phyloP scores from a whole-genome alignment of 2,797 vertebrate genomes.

The Sebastes oblongus region DNA sequence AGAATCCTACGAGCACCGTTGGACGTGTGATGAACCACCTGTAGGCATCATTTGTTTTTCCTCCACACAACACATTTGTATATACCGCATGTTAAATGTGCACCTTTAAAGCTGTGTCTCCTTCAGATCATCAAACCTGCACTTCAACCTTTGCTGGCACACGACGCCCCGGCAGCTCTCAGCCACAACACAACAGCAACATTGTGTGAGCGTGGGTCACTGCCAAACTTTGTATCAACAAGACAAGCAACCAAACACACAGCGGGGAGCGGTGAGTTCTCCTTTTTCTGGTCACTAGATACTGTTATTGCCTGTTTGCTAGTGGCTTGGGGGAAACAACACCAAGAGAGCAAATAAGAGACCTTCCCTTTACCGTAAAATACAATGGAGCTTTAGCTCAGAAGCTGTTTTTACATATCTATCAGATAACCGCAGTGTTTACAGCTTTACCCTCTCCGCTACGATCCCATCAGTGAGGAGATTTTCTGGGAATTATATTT shows the following conservation, averaged over 20 bases:
- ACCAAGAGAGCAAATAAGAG: constrained; percentile 70
- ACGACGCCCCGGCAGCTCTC: background rate
- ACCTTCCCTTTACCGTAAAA: constrained; percentile 79
- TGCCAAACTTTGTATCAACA: constrained; percentile 53
- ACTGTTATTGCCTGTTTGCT: constrained; percentile 63
- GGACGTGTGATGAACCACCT: constrained; percentile 44
- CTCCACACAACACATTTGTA: background rate
- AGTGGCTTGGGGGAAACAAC: constrained; percentile 65
- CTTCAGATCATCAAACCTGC: constrained; percentile 40
- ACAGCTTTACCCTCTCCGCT: constrained; percentile 4
- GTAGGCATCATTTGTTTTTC: constrained; percentile 40
- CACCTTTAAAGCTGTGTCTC: background rate
- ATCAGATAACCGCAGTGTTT: constrained; percentile 67
- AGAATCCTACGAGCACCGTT: constrained; percentile 28
- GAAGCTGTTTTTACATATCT: constrained; percentile 66
- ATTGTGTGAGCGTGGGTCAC: constrained; percentile 42
- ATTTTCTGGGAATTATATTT: constrained; percentile 65
- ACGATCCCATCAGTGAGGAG: constrained; percentile 21
- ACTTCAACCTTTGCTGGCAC: constrained; percentile 41
- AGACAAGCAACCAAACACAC: constrained; percentile 55
- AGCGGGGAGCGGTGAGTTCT: constrained; percentile 83
- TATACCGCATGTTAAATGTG: background rate
- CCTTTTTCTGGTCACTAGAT: constrained; percentile 80
- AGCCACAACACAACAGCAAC: constrained; percentile 45
- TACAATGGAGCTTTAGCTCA: constrained; percentile 53